Base-by-base conservation (phyloP, 2,797 vertebrate species). In the Lacerta viridis region DNA sequence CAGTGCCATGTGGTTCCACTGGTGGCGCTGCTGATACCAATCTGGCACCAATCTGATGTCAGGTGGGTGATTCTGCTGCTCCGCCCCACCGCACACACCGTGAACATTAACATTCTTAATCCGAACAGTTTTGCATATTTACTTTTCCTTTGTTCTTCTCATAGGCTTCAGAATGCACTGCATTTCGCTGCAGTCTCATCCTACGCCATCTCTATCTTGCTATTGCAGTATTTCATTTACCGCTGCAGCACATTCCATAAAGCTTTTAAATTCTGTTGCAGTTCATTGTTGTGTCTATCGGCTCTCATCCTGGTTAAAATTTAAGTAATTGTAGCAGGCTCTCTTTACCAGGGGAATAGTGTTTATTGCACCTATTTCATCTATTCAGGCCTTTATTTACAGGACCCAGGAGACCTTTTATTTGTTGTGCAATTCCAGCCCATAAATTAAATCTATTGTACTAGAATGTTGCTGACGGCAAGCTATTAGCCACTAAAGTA, bases 291-390 rank as follows among this genome's bases (percentile, higher is more conserved):
- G 27, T 72, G 29, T 79, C 18, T 59, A 80, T 77, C 72, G 55
- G 33, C 43, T 69, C 10, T 76, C 29, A 77, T 33, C 66, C 36
- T 72, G 66, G 36, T 87, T 87, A 80, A 81, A 81, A 74, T 61
- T 7, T 87, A 61, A 72, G 29, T 75, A 87, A 79, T 43, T 27
- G 20, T 33, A 87, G 6, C 17, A 75, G 3, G 27, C 36, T 23
- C 13, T 86, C 41, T 79, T 79, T 55, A 64, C 20, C 29, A n/a
- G 36, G 66, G 29, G 27, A 36, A 80, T 61, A 29, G 55, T 27
- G 77, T 85, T 59, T 41, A 89, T 33, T 85, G 10, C 39, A 29
- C 17, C 50, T 27, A 11, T 83, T 84, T 85, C 39, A 89, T 72
- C 66, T 64, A 75, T 85, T 43, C n/a, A 66, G 41, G 29, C 13